Conservation (phyloP, 2,113 vertebrate species). For the Lethenteron camtschaticum region DNA sequence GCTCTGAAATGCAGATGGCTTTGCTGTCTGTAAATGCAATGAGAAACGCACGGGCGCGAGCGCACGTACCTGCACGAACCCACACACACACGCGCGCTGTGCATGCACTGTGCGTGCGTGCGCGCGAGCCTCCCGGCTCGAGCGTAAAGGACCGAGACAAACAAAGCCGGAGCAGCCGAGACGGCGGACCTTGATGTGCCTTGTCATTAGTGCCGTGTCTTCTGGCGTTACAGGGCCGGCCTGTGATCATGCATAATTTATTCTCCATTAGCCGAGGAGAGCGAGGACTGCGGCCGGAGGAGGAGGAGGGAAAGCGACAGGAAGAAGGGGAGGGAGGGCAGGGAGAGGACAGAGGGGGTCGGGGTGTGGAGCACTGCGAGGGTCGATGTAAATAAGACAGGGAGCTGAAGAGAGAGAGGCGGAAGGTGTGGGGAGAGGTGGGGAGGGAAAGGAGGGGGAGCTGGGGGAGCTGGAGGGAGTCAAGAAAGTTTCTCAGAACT, state of each 20-base stretch:
- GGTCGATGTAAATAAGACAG: background rate
- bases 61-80: background rate
- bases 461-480: no score
- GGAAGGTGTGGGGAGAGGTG: background rate
- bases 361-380: background rate
- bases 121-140: no score
- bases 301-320: slow-evolving; percentile 1
- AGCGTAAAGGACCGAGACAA: no score
- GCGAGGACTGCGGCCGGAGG: background rate
- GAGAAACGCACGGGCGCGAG: background rate
- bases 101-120: background rate
- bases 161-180: no score
- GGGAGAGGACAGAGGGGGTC: background rate
- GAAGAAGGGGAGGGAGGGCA: background rate
- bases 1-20: no score
- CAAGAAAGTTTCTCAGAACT: no score
- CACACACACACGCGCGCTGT: background rate
- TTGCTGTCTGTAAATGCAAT: no score
- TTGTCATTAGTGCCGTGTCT: no score
- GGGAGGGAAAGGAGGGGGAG: background rate
- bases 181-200: no score
- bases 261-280: background rate
- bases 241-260: no score
- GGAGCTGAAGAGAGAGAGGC: background rate
- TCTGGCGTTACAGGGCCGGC: no score